Percentiles rank a stretch among this genome's conserved stretches.
These are phyloP conservation scores for Rhodeus uyekii DNA, from an alignment of 2,797 vertebrate species.

Conservation along the genomic window DNA sequence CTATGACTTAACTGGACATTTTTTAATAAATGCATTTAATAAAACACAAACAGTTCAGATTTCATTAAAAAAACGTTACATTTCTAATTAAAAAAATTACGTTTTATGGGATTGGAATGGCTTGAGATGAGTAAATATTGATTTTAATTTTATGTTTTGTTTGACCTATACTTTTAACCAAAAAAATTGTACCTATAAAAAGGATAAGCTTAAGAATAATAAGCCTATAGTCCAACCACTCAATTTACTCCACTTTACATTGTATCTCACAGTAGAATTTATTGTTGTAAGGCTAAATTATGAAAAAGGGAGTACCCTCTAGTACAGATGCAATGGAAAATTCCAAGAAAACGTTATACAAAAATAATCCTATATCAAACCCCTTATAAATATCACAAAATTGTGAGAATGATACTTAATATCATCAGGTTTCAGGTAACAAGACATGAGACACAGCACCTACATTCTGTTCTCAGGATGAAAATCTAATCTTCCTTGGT, in stretches of 20 bases:
- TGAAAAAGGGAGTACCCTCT: neutral
- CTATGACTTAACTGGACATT: no score
- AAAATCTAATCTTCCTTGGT: constrained; percentile 42
- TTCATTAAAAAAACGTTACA: neutral
- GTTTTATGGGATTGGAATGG: no score
- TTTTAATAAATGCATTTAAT: no score
- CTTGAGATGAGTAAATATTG: no score
- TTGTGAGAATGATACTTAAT: neutral
- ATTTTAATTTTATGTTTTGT: no score
- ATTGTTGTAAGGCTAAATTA: neutral
- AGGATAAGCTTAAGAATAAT: neutral
- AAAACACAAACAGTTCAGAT: no score
- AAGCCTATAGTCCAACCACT: neutral
- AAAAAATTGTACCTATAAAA: no score
- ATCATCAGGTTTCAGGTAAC: neutral
- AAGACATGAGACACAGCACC: constrained; percentile 2
- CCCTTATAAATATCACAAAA: neutral
- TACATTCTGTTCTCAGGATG: neutral
- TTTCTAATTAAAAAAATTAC: neutral
- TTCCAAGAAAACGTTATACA: neutral
- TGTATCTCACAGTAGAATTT: neutral
- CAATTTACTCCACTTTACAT: neutral
- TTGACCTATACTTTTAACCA: neutral
- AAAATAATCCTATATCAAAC: neutral
- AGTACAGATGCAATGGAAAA: neutral